Conservation (phyloP, 64 coral and sea anemone species). For the Montipora capricornis region DNA sequence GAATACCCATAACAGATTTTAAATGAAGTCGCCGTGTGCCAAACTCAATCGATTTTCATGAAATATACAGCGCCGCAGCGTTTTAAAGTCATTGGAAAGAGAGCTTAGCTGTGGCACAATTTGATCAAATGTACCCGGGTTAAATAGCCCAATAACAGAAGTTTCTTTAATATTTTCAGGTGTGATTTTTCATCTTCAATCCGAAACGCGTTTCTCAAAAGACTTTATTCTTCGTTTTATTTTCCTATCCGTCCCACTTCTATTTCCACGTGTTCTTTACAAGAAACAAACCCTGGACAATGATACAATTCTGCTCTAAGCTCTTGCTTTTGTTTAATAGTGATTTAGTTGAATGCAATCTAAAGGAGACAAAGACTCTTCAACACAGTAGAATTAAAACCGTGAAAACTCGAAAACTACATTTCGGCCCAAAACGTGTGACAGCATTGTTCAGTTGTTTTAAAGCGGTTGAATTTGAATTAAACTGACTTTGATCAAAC, state of each 20-base stretch:
- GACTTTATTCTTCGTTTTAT: neutral
- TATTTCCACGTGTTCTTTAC: constrained; percentile 26
- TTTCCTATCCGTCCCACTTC: neutral
- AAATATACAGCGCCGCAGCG: constrained; percentile 23
- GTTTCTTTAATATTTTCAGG: neutral
- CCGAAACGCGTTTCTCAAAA: constrained; percentile 17
- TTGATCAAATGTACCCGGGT: neutral
- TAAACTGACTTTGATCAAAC: neutral
- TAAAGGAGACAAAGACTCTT: constrained; percentile 49
- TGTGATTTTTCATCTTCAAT: neutral
- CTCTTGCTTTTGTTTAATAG: constrained; percentile 23
- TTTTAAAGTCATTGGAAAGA: constrained; percentile 44
- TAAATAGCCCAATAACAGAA: constrained; percentile 35
- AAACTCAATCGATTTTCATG: constrained; percentile 74
- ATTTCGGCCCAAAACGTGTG: constrained; percentile 30
- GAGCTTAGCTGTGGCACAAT: constrained; percentile 1
- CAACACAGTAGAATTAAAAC: constrained; percentile 23
- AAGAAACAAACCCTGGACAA: constrained; percentile 35
- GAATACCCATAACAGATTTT: constrained; percentile 70
- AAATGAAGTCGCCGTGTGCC: constrained; percentile 55
- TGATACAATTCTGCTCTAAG: constrained; percentile 43
- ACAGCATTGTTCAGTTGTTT: constrained; percentile 33
- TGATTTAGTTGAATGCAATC: constrained; percentile 55
- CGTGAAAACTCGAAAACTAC: constrained; percentile 6
- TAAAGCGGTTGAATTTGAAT: constrained; percentile 20